These are phyloP conservation scores for Poecilia velifera DNA, from an alignment of 2,797 vertebrate genomes.

Conservation along the genomic window DNA sequence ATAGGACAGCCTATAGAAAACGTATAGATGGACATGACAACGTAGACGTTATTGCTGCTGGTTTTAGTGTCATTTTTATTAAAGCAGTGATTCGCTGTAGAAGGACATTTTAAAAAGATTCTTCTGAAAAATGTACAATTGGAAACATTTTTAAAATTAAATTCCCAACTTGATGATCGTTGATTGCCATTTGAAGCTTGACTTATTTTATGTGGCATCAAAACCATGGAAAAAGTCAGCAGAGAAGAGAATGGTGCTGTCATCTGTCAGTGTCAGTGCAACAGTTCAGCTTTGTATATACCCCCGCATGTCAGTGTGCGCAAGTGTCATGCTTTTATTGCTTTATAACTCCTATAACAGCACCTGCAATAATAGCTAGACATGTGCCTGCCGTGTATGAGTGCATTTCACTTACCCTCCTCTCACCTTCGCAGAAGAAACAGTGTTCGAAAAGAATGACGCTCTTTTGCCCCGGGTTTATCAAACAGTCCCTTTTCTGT, in stretches of 20 bases:
- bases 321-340: conserved; percentile 32
- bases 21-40: neutral
- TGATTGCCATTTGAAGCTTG: conserved; percentile 58
- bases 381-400: conserved; percentile 43
- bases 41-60: neutral
- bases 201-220: conserved; percentile 39
- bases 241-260: conserved; percentile 12
- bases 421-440: conserved; percentile 54
- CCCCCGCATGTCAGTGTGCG: conserved; percentile 17
- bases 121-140: conserved; percentile 38
- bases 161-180: conserved; percentile 57
- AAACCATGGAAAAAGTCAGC: conserved; percentile 48
- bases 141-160: conserved; percentile 55
- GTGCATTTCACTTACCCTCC: conserved; percentile 44
- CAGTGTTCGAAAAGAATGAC: conserved; percentile 31
- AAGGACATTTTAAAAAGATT: conserved; percentile 12
- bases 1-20: neutral
- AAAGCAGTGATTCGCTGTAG: neutral
- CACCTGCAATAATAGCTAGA: conserved; percentile 46
- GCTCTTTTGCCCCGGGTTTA: conserved; percentile 47
- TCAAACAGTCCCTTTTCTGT: conserved; percentile 55
- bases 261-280: conserved; percentile 4
- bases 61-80: neutral
- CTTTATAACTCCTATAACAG: conserved; percentile 51
- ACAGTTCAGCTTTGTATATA: conserved; percentile 9